Base-by-base conservation (phyloP, 2,113 vertebrate species). In the Epinephelus lanceolatus region DNA sequence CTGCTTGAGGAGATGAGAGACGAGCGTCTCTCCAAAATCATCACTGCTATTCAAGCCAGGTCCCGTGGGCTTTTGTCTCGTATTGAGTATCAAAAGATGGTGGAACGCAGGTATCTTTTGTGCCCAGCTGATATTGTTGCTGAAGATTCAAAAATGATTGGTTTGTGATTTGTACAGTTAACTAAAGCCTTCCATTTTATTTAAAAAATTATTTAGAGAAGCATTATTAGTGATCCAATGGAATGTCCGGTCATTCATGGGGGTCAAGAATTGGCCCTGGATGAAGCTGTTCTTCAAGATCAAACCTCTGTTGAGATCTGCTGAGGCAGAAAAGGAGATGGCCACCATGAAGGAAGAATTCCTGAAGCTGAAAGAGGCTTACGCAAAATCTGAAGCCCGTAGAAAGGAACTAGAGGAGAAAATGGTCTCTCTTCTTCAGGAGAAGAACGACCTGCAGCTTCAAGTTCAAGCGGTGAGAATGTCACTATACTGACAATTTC, bases 221-320 rank as follows among this genome's bases (percentile, higher is more conserved):
- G 93, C 97, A 0, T 77, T 98, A 23, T 68, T 97, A 71, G 95
- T 97, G n/a, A 97, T 98, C 82, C 97, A 98, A 84, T 98, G 96
- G 96, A 98, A 98, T 83, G 90, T 98, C 21, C 91, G 97, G 15
- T 95, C 97, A 67, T 98, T 98, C 92, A 98, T 98, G 97, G 96
- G 94, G 1, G 97, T 98, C 81, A 98, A 98, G 91, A 97, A 98
- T 80, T 98, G 97, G 97, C 96, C 96, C 0, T 97, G 96, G 96
- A 97, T 97, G 97, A 97, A 96, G 81, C 94, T 97, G 52, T 97
- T 83, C 91, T 98, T 98, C 88, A 98, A 98, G 95, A 98, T 98
- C 91, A 97, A 98, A 49, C 97, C 97, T 0, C 84, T 98, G 72
- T 40, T 98, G 78, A 97, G 96, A 90, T 97, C 96, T 0, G 97